Evolutionary conservation across 2,888 invertebrate species (phyloP), one percentile per base, ranked within the genome.

Genomic region (Sminthurides aquaticus): DNA sequence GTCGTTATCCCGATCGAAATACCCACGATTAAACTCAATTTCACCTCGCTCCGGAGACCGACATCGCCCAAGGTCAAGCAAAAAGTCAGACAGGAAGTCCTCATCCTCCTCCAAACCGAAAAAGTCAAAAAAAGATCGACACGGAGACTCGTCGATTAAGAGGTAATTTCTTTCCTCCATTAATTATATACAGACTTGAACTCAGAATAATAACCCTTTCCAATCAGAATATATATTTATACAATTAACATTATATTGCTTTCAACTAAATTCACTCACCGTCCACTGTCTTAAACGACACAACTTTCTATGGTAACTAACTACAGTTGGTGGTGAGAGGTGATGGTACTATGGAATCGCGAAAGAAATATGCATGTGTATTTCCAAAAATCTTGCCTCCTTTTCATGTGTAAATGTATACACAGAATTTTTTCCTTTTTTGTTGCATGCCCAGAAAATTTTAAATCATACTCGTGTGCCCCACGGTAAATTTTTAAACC

Each of bases 61-160:
- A 15, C 43, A 34, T 34, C 43, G 15, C 15, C 43, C 8, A 5
- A 34, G 43, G 43, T 34, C 43, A 34, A 34, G 43, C 43, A 34
- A 34, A 34, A 34, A 34, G 15, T 34, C 43, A 11, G 43, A 15
- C 15, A 5, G 43, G 15, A 34, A 34, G 15, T 34, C 43, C 15
- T n/a, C n/a, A n/a, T 34, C 43, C 43, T 11, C 5, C 15, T 5
- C 43, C 5, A 59, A 59, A 29, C n/a, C 20, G 20, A 59, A 59
- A 25, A 59, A 59, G 22, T 29, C 59, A 24, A 59, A 59, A 48
- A 34, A 25, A 43, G 43, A 22, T 43, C 43, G 59, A 20, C 34
- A 22, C 24, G n/a, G 48, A 22, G 20, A 20, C 25, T 34, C 43
- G 34, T 24, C 20, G 49, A n/a, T 34, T 5, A 34, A 34, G 15